These are phyloP conservation scores for Oscheius sp. DNA, from an alignment of 1,140 invertebrate species.

Conservation along the genomic window DNA sequence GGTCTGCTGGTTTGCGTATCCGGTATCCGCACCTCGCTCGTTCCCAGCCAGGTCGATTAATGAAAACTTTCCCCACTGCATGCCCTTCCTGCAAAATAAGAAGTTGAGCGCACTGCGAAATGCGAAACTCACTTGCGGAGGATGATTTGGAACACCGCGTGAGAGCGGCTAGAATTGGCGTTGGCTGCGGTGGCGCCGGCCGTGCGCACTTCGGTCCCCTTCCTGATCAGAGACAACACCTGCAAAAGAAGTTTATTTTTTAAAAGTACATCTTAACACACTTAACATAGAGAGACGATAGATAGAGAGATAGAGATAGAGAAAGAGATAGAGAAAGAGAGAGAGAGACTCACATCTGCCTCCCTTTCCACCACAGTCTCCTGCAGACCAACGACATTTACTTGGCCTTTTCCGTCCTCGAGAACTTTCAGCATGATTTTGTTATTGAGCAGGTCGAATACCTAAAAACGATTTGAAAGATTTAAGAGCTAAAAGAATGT, in stretches of 20 bases:
- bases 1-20: slow-evolving; percentile 67
- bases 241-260: too few species aligned
- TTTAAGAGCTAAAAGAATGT: too few species aligned
- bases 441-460: slow-evolving; percentile 91
- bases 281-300: too few species aligned
- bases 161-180: slow-evolving; percentile 85
- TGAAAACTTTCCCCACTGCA: slow-evolving; percentile 93
- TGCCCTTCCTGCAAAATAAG: slow-evolving; percentile 32
- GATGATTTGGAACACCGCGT: slow-evolving; percentile 85
- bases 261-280: too few species aligned
- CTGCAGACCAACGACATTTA: slow-evolving; percentile 86
- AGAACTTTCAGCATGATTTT: slow-evolving; percentile 87
- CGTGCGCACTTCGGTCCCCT: slow-evolving; percentile 65
- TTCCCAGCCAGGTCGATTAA: slow-evolving; percentile 97
- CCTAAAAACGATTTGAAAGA: slow-evolving; percentile 62
- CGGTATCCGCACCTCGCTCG: slow-evolving; percentile 91
- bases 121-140: slow-evolving; percentile 60
- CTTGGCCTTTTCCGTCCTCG: slow-evolving; percentile 83
- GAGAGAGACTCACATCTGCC: slow-evolving; percentile 78
- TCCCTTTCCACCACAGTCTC: slow-evolving; percentile 79
- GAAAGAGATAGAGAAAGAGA: too few species aligned
- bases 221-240: slow-evolving; percentile 51
- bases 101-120: too few species aligned
- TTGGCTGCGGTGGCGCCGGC: slow-evolving; percentile 90
- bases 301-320: too few species aligned